These are phyloP conservation scores for Druon quercuslanigerum DNA, from an alignment of 1,140 invertebrate genomes.

Conservation along the genomic window DNA sequence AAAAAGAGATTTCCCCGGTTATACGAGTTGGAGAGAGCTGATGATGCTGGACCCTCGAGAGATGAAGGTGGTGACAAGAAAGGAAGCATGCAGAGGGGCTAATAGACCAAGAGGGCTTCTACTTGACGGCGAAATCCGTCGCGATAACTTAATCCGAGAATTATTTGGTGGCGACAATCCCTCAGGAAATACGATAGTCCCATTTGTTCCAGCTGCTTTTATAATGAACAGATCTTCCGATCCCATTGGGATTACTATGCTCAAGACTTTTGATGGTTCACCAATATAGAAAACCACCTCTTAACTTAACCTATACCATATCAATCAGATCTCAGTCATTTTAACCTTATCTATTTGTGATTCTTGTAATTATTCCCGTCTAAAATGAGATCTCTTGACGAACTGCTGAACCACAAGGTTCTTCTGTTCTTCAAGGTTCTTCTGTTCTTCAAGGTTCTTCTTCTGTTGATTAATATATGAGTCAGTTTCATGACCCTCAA, in stretches of 20 bases:
- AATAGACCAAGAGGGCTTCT: constrained; percentile 59
- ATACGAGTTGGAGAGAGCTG: constrained; percentile 39
- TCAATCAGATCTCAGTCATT: constrained; percentile 1
- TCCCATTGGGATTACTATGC: constrained; percentile 8
- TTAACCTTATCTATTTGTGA: background rate
- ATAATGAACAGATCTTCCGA: constrained; percentile 25
- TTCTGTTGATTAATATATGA: too few species aligned
- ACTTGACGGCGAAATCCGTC: constrained; percentile 71
- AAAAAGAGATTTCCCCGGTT: constrained; percentile 52
- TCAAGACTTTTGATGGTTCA: constrained; percentile 24
- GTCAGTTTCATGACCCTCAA: too few species aligned
- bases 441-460: too few species aligned
- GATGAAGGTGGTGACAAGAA: constrained; percentile 41
- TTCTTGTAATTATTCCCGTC: too few species aligned
- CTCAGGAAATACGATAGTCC: constrained; percentile 62
- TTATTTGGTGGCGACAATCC: constrained; percentile 58
- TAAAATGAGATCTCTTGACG: too few species aligned
- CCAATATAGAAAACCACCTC: constrained; percentile 11
- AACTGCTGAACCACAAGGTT: too few species aligned
- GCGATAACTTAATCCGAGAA: constrained; percentile 71
- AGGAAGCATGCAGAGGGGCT: constrained; percentile 42
- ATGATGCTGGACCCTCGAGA: constrained; percentile 23
- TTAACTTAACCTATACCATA: background rate
- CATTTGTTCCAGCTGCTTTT: constrained; percentile 51
- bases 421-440: too few species aligned